Evolutionary conservation across 2,888 invertebrate genomes (phyloP), one percentile per base, ranked within the genome.

Genomic region (Drosophila fungiperda): DNA sequence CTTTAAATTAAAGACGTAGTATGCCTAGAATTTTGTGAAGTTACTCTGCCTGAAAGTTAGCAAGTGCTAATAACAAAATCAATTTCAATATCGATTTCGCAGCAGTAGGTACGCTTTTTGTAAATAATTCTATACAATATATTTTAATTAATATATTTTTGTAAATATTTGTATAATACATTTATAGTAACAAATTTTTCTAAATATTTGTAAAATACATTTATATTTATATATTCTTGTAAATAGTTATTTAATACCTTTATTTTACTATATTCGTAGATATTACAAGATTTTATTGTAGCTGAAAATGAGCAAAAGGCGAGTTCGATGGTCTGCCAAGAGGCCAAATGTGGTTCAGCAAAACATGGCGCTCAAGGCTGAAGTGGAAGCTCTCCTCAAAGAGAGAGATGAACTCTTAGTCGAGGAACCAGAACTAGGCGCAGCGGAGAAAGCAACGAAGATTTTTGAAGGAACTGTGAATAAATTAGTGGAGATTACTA

Each of bases 371-470:
- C 23, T 53, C 9, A 53, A 23, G 23, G 17, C 4, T 5, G 35
- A 53, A 23, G 23, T 53, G 23, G 23, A 35, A 17, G 23, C 9
- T 17, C 33, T 53, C 1, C 20, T 6, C 5, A 3, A 35, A 9
- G 53, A 53, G 23, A 53, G 11, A 11, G 1, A 36, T 5, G 3
- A 36, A 3, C 35, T 3, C 3, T 1, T 17, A 6, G 5, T 1
- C 9, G 2, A 9, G 15, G 15, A 1, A 1, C 1, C 5, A 53
- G 15, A 3, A 4, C 0, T 6, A 12, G 6, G 1, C 11, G 0
- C 1, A 1, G 33, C 6, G 20, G 20, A 7, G 12, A 5, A 8
- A 1, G 4, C 15, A 20, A 15, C 1, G 4, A 15, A 20, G 0
- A 1, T 9, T 15, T 1, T 9, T 2, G 8, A 53, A 4, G 20